Evolutionary conservation across 2,797 vertebrate species (phyloP).

Genomic region (Phoebastria nigripes): DNA sequence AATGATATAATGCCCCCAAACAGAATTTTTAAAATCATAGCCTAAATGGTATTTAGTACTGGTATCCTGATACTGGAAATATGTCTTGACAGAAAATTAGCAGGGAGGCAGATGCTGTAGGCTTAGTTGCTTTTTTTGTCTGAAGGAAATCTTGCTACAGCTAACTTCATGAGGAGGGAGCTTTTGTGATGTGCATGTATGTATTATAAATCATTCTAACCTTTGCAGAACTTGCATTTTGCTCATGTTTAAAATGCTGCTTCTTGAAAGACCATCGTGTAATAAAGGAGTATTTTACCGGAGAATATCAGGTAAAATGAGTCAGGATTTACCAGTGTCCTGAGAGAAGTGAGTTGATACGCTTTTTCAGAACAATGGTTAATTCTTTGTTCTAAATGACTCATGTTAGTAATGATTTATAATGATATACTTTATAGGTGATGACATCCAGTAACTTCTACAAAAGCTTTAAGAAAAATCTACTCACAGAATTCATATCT

Average conservation of each 20-base stretch:
- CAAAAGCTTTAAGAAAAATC: constrained; percentile 25
- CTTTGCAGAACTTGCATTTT: constrained; percentile 28
- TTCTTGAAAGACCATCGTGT: constrained; percentile 8
- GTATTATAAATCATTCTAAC: constrained; percentile 70
- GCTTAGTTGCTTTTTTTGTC: not conserved
- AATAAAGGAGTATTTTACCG: not conserved
- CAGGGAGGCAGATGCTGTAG: not conserved
- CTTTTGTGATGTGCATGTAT: constrained; percentile 33
- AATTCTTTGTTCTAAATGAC: constrained; percentile 37
- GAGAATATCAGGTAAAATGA: constrained; percentile 26
- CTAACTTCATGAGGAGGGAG: not conserved
- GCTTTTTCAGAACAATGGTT: constrained; percentile 59
- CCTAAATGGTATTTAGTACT: not conserved
- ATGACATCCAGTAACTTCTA: constrained; percentile 30
- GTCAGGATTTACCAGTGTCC: constrained; percentile 56
- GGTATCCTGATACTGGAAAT: not conserved
- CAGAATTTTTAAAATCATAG: not conserved
- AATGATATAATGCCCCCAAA: not conserved
- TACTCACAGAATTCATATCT: not conserved
- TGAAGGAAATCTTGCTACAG: constrained; percentile 4
- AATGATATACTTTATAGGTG: constrained; percentile 47
- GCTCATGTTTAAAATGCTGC: not conserved
- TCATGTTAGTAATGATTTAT: constrained; percentile 67
- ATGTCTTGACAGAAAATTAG: not conserved
- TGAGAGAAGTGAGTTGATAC: constrained; percentile 36